Evolutionary conservation across 37 sponge, comb jelly and placozoan genomes (phyloP).

Genomic region (Spongilla lacustris): DNA sequence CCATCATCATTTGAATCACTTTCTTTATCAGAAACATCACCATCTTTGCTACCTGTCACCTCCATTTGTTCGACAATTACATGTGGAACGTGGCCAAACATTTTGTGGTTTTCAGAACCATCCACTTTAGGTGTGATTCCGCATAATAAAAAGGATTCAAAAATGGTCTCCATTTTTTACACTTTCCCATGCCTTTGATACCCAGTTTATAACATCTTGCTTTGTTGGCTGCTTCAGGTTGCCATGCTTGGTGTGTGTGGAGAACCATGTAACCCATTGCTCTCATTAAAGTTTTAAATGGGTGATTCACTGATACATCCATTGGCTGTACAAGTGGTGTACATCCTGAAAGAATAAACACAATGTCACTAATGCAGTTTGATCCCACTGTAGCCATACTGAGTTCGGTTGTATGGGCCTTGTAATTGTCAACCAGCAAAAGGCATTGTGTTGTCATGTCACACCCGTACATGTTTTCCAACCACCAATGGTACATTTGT

Average conservation of each 20-base stretch:
- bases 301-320: constrained; percentile 22
- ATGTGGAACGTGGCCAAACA: neutral
- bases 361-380: constrained; percentile 14
- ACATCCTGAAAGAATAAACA: constrained; percentile 44
- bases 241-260: neutral
- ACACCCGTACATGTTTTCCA: neutral
- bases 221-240: constrained; percentile 40
- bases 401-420: neutral
- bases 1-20: no score
- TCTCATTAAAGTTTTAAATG: constrained; percentile 20
- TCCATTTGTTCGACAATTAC: no score
- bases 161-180: neutral
- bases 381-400: neutral
- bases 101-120: constrained; percentile 16
- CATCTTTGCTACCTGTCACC: no score
- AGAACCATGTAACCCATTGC: constrained; percentile 20
- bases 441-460: neutral
- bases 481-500: neutral
- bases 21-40: no score
- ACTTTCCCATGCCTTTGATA: constrained; percentile 21
- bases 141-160: constrained; percentile 14
- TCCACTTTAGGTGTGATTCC: constrained; percentile 12
- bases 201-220: constrained; percentile 28
- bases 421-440: constrained; percentile 14
- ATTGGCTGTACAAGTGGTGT: constrained; percentile 46